Percentiles rank a stretch among this genome's conserved stretches.
phyloP scores from a whole-genome alignment of 2,888 invertebrate genomes.

The Archips crataeganus region DNA sequence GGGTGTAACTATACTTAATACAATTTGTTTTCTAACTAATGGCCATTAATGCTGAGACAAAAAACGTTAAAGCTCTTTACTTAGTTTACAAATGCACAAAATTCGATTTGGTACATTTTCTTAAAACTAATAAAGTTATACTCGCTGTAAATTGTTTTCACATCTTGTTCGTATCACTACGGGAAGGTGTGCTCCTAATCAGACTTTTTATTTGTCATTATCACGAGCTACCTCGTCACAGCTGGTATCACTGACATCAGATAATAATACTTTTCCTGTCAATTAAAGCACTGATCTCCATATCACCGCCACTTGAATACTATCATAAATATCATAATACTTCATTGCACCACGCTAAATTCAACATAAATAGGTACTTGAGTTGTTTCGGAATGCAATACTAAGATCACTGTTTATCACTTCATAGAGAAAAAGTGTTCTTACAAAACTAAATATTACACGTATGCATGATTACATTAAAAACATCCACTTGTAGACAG shows the following conservation, averaged over 20 bases:
- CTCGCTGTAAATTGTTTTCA: not conserved
- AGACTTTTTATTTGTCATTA: slow-evolving; percentile 30
- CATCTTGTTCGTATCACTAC: not conserved
- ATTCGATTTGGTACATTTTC: not conserved
- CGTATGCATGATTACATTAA: not conserved
- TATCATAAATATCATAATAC: slow-evolving; percentile 37
- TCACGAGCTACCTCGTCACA: slow-evolving; percentile 38
- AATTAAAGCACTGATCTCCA: slow-evolving; percentile 27
- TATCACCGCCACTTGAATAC: slow-evolving; percentile 35
- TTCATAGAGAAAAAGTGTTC: not conserved
- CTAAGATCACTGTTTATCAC: not conserved
- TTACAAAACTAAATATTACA: not conserved
- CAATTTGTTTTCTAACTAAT: not conserved
- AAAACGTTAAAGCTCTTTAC: not conserved
- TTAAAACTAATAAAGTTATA: not conserved
- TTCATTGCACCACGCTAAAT: slow-evolving; percentile 28
- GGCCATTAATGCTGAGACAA: not conserved
- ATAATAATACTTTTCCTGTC: slow-evolving; percentile 37
- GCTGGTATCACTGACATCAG: slow-evolving; percentile 23
- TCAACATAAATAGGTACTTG: not conserved
- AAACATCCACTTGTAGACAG: not conserved
- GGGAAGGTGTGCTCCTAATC: slow-evolving; percentile 12
- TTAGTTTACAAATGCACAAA: not conserved
- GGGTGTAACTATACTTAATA: not conserved
- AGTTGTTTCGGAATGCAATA: not conserved